Percentiles rank a stretch among this genome's conserved stretches.
Conservation (phyloP, 2,797 vertebrate species). For the Zalophus californianus region DNA sequence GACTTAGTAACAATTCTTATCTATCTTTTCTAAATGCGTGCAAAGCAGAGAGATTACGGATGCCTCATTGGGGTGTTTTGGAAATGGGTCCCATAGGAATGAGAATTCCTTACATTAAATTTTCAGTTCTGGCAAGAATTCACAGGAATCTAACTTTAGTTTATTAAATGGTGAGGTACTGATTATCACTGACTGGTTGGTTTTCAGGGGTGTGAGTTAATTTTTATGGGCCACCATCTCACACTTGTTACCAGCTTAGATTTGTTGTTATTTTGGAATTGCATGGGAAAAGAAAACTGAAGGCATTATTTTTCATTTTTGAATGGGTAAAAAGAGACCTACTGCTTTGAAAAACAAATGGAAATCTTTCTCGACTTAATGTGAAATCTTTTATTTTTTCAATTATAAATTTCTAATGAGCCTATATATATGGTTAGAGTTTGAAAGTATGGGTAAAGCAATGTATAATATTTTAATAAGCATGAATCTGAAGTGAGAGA, state of each 20-base stretch:
- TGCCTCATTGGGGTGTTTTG: background rate
- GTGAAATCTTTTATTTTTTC: background rate
- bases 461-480: background rate
- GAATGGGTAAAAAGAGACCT: background rate
- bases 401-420: background rate
- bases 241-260: background rate
- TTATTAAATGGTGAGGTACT: background rate
- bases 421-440: background rate
- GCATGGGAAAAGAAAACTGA: background rate
- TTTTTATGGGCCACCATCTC: background rate
- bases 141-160: conserved; percentile 17
- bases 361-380: conserved; percentile 3
- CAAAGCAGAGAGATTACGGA: background rate
- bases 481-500: background rate
- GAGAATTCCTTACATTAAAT: background rate
- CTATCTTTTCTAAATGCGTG: background rate
- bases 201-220: background rate
- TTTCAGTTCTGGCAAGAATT: background rate
- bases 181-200: background rate
- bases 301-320: background rate
- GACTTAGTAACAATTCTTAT: background rate
- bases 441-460: background rate
- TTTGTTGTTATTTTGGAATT: background rate
- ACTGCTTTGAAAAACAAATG: background rate
- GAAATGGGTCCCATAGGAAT: background rate